phyloP scores from a whole-genome alignment of 1,140 invertebrate genomes.

The Macrostomum lignano region DNA sequence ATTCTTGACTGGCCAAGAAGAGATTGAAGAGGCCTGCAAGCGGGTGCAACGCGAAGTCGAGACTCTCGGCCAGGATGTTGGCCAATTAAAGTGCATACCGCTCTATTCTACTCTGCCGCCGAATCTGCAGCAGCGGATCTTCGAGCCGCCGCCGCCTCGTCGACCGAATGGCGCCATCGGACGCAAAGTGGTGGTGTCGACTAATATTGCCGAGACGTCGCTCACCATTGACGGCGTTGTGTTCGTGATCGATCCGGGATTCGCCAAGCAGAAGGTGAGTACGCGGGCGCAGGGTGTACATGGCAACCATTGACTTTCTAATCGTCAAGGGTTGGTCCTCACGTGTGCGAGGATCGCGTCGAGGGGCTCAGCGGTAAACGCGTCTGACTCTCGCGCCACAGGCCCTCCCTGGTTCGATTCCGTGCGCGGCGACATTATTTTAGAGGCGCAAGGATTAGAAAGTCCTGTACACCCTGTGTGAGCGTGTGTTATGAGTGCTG shows the following conservation, averaged over 20 bases:
- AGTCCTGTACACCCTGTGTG: too few species aligned
- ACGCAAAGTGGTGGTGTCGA: slow-evolving; percentile 76
- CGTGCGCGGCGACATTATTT: too few species aligned
- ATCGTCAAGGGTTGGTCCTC: too few species aligned
- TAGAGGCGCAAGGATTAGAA: too few species aligned
- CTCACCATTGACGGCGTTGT: slow-evolving; percentile 98
- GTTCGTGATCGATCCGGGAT: slow-evolving; percentile 98
- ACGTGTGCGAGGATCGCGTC: too few species aligned
- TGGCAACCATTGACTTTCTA: too few species aligned
- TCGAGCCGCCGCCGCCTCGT: slow-evolving; percentile 58
- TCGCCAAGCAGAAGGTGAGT: slow-evolving; percentile 97
- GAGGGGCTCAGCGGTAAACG: too few species aligned
- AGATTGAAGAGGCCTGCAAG: slow-evolving; percentile 98
- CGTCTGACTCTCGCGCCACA: too few species aligned
- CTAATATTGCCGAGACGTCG: slow-evolving; percentile 96
- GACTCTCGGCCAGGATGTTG: slow-evolving; percentile 74
- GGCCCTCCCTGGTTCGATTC: too few species aligned
- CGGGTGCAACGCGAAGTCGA: slow-evolving; percentile 82
- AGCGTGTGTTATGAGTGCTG: too few species aligned
- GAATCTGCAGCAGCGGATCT: slow-evolving; percentile 82
- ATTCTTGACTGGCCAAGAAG: slow-evolving; percentile 79
- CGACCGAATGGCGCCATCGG: slow-evolving; percentile 76
- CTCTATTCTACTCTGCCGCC: slow-evolving; percentile 90
- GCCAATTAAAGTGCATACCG: slow-evolving; percentile 89
- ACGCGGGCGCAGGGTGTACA: too few species aligned